Evolutionary conservation across 1,140 invertebrate genomes (phyloP).

Genomic region (Atta texana): DNA sequence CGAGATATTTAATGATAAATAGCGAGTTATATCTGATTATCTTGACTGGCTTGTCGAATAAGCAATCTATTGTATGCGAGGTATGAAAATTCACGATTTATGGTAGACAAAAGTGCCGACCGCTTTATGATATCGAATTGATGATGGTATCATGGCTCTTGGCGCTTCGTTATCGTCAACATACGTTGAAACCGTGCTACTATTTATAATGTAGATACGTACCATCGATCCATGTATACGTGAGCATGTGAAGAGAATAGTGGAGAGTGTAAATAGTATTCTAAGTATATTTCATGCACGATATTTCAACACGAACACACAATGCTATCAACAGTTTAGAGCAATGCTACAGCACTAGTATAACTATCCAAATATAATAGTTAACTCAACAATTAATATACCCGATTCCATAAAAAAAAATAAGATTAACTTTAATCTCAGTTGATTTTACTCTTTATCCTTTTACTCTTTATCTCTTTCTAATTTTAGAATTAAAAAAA

Average conservation of each 20-base stretch:
- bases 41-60: not conserved
- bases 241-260: conserved; percentile 50
- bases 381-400: not conserved
- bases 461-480: too few relatives aligned
- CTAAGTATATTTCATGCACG: conserved; percentile 34
- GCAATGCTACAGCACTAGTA: not conserved
- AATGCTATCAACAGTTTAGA: conserved; percentile 14
- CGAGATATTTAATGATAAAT: not conserved
- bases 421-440: too few relatives aligned
- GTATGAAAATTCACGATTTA: conserved; percentile 22
- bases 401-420: too few relatives aligned
- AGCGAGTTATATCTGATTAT: conserved; percentile 5
- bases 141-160: conserved; percentile 27
- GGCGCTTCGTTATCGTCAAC: conserved; percentile 32
- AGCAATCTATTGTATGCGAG: not conserved
- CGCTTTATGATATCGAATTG: conserved; percentile 30
- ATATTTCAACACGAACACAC: conserved; percentile 44
- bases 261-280: conserved; percentile 28
- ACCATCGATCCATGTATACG: conserved; percentile 64
- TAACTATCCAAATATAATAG: not conserved
- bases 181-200: not conserved
- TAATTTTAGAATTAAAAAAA: too few relatives aligned
- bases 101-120: not conserved
- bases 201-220: conserved; percentile 63
- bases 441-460: too few relatives aligned